A percentile compares a stretch with the other conserved stretches of the same genome.
These are phyloP conservation scores for Phaethon lepturus DNA, from an alignment of 2,113 vertebrate genomes.

Conservation along the genomic window DNA sequence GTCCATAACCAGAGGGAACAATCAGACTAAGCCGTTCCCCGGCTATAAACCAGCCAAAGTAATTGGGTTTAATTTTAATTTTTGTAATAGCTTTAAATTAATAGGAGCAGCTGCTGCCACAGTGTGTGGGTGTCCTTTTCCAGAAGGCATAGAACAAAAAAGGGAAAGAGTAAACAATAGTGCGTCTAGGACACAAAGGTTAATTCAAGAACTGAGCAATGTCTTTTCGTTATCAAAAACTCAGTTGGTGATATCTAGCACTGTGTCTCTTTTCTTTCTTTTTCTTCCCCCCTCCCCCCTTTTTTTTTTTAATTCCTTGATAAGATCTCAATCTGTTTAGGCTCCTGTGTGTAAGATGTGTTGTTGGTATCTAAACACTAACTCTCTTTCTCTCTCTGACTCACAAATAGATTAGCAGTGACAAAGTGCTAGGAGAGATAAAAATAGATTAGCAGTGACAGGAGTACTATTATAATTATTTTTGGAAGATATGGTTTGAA, in stretches of 20 bases:
- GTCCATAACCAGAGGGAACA: constrained; percentile 86
- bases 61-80: constrained; percentile 89
- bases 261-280: constrained; percentile 49
- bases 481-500: constrained; percentile 64
- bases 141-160: constrained; percentile 76
- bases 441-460: constrained; percentile 77
- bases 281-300: not conserved
- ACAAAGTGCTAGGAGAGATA: constrained; percentile 76
- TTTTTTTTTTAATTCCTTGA: constrained; percentile 66
- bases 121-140: constrained; percentile 84
- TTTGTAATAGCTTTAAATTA: constrained; percentile 88
- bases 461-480: constrained; percentile 77
- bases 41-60: constrained; percentile 81
- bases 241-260: constrained; percentile 62
- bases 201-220: constrained; percentile 79
- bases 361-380: constrained; percentile 69
- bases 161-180: constrained; percentile 79
- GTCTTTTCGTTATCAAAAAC: constrained; percentile 76
- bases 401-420: constrained; percentile 80
- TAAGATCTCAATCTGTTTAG: constrained; percentile 77
- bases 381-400: constrained; percentile 69
- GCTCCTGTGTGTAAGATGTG: constrained; percentile 68
- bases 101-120: constrained; percentile 83
- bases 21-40: constrained; percentile 80
- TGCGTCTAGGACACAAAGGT: constrained; percentile 79